Percentiles rank a stretch among this genome's conserved stretches.
phyloP scores from a whole-genome alignment of 1,140 invertebrate species.

The Myzus persicae region DNA sequence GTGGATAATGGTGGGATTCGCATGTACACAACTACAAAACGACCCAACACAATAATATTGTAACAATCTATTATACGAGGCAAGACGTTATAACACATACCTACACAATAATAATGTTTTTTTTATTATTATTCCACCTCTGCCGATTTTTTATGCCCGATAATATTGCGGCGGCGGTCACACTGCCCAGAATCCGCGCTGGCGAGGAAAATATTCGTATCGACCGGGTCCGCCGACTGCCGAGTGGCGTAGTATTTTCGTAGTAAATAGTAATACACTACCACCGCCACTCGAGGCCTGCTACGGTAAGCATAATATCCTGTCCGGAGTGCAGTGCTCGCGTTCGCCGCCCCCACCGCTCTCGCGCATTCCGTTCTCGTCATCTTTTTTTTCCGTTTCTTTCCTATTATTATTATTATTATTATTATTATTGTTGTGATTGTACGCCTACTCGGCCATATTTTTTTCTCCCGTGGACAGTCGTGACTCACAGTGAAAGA shows the following conservation, averaged over 20 bases:
- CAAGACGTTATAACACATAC: background rate
- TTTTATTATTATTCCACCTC: background rate
- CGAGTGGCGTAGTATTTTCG: constrained; percentile 2
- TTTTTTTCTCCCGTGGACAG: background rate
- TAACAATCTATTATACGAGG: background rate
- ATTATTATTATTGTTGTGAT: background rate
- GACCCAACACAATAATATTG: background rate
- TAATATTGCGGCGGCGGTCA: background rate
- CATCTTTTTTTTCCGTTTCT: background rate
- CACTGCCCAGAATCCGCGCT: background rate
- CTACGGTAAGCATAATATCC: background rate
- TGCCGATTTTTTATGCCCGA: background rate
- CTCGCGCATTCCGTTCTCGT: background rate
- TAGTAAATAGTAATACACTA: background rate
- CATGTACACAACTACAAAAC: background rate
- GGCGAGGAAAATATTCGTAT: background rate
- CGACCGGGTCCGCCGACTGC: background rate
- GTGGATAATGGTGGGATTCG: background rate
- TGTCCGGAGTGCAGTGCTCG: background rate
- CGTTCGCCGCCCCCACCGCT: background rate
- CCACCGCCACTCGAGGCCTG: background rate
- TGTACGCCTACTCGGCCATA: constrained; percentile 10
- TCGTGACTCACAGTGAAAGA: background rate
- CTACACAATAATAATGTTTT: background rate
- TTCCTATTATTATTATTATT: background rate